Base-by-base conservation (phyloP, 2,888 invertebrate species). In the Lithosia quadra region DNA sequence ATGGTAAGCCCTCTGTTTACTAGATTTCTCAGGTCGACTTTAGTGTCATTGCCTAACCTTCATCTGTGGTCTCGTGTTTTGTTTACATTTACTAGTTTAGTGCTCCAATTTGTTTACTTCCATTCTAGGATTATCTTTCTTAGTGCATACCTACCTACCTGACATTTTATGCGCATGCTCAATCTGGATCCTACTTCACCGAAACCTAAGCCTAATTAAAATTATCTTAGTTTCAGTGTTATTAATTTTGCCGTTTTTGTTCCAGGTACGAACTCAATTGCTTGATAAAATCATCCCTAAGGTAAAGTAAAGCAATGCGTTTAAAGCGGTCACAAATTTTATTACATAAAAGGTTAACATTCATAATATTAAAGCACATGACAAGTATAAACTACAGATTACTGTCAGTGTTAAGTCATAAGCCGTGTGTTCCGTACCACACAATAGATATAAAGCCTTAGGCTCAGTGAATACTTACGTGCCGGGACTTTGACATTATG, bases 371-470 rank as follows among this genome's bases (percentile, higher is more conserved):
- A 28, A 57, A 18, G 28, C 33, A 58, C 11, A 58, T 33, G 33
- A 24, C 57, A 49, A n/a, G n/a, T 49, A 49, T 49, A 49, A 49
- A n/a, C 1, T n/a, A n/a, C 18, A 39, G 36, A 39, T 61, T 65
- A 49, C 49, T 49, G 49, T n/a, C 49, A 49, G 49, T 49, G 8
- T 49, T 49, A 49, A 49, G 49, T 49, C n/a, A 49, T 49, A 49
- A 49, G 49, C 49, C n/a, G 49, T 49, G 49, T 49, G 49, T 43
- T 43, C 18, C 10, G 43, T 43, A 43, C 18, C 43, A 39, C 39
- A 15, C 39, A 43, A 43, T 43, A 43, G 43, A 18, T 43, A 49
- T 28, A 28, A 28, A n/a, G 43, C 43, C 43, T 18, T 39, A 18
- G 7, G 49, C 49, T n/a, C n/a, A 49, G 49, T n/a, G 34, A 49